phyloP scores from a whole-genome alignment of 1,140 invertebrate species.

The Drosophila sp. region DNA sequence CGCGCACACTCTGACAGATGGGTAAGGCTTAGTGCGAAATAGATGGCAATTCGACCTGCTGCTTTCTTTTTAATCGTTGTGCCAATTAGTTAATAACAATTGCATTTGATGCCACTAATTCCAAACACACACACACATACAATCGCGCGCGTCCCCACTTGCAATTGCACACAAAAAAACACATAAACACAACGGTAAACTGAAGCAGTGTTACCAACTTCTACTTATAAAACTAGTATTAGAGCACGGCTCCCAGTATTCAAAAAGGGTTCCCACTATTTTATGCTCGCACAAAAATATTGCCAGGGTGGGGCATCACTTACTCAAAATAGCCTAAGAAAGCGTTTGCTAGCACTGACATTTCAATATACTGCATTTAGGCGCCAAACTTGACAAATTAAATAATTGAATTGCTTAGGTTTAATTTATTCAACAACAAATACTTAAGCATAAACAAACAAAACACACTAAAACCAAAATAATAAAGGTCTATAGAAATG shows the following conservation, averaged over 20 bases:
- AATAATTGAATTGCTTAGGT: constrained; percentile 25
- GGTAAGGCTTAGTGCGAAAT: neutral
- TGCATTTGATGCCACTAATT: constrained; percentile 8
- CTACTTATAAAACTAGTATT: too few species aligned
- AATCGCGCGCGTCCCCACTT: neutral
- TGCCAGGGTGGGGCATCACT: too few species aligned
- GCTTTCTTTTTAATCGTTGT: constrained; percentile 24
- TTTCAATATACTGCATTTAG: neutral
- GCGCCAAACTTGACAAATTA: neutral
- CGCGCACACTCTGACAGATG: constrained; percentile 32
- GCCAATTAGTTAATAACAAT: constrained; percentile 18
- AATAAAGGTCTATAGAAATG: constrained; percentile 54
- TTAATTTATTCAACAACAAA: constrained; percentile 53
- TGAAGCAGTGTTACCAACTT: neutral
- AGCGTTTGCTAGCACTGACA: too few species aligned
- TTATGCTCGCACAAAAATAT: too few species aligned
- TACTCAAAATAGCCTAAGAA: too few species aligned
- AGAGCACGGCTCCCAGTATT: too few species aligned
- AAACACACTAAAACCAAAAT: constrained; percentile 22
- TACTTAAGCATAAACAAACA: constrained; percentile 17
- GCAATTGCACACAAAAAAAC: neutral
- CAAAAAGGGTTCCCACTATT: too few species aligned
- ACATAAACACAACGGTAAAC: neutral
- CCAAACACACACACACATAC: constrained; percentile 9
- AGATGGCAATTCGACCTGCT: constrained; percentile 18